These are phyloP conservation scores for Xylota segnis DNA, from an alignment of 2,888 invertebrate species.

Conservation along the genomic window DNA sequence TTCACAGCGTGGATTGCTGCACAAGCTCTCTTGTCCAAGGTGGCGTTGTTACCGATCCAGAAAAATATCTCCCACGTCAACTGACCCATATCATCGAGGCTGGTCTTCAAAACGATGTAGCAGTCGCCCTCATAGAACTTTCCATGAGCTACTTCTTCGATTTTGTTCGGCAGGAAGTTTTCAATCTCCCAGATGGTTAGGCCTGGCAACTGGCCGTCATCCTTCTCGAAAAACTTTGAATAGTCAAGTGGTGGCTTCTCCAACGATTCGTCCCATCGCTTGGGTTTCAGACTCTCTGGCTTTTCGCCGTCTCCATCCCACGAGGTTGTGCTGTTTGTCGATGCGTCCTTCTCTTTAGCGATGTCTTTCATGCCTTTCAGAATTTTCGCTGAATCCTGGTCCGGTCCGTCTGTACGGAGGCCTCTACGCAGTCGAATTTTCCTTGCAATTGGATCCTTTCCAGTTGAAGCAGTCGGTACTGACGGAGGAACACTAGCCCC, in stretches of 20 bases:
- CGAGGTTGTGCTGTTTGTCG: constrained; percentile 85
- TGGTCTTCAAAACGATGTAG: constrained; percentile 97
- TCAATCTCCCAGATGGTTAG: constrained; percentile 99
- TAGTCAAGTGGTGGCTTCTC: constrained; percentile 98
- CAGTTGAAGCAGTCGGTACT: constrained; percentile 88
- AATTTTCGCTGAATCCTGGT: constrained; percentile 95
- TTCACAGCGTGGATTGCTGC: constrained; percentile 98
- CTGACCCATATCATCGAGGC: constrained; percentile 92
- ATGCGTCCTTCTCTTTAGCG: constrained; percentile 89
- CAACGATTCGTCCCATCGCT: constrained; percentile 97
- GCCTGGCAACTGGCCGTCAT: constrained; percentile 96
- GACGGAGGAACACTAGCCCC: constrained; percentile 93
- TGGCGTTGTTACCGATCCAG: constrained; percentile 98
- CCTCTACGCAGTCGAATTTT: constrained; percentile 95
- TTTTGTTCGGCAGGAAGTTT: constrained; percentile 98
- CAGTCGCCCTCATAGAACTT: constrained; percentile 99
- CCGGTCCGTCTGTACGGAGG: constrained; percentile 90
- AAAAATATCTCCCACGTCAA: constrained; percentile 98
- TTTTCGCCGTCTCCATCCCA: constrained; percentile 86
- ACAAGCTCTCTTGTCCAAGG: constrained; percentile 87
- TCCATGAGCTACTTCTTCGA: constrained; percentile 97
- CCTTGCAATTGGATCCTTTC: constrained; percentile 96
- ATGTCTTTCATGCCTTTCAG: constrained; percentile 90
- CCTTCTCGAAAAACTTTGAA: constrained; percentile 98
- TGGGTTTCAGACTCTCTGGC: constrained; percentile 89